A percentile compares a stretch with the other conserved stretches of the same genome.
phyloP scores from a whole-genome alignment of 2,797 vertebrate genomes.

The Squalus acanthias region DNA sequence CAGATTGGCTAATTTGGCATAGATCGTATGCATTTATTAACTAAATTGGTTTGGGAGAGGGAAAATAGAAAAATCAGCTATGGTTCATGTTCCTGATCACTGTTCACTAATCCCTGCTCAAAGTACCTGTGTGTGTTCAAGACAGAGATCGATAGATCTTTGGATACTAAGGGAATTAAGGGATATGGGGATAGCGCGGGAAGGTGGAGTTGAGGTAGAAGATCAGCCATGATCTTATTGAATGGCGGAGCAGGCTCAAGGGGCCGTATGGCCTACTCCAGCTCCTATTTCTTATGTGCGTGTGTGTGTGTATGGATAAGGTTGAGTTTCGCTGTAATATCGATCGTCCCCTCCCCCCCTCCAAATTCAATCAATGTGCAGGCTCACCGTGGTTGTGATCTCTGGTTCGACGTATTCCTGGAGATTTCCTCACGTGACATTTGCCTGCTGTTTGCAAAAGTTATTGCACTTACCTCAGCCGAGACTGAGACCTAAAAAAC shows the following conservation, averaged over 20 bases:
- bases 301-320: not conserved
- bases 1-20: not conserved
- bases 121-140: not conserved
- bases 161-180: too few relatives aligned
- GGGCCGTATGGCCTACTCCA: too few relatives aligned
- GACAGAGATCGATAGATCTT: too few relatives aligned
- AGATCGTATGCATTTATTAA: not conserved
- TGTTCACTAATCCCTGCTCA: not conserved
- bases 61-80: not conserved
- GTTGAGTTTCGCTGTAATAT: not conserved
- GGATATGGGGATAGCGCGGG: too few relatives aligned
- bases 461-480: not conserved
- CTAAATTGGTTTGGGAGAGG: not conserved
- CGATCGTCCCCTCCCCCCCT: not conserved
- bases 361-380: not conserved
- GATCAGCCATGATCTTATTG: too few relatives aligned
- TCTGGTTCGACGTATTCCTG: not conserved
- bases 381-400: not conserved
- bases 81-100: not conserved
- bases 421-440: not conserved
- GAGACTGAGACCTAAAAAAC: not conserved
- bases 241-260: too few relatives aligned
- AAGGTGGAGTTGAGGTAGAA: too few relatives aligned
- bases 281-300: too few relatives aligned
- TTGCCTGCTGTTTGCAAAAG: not conserved